Conservation (phyloP, 2,888 invertebrate species). For the Spisula solida region DNA sequence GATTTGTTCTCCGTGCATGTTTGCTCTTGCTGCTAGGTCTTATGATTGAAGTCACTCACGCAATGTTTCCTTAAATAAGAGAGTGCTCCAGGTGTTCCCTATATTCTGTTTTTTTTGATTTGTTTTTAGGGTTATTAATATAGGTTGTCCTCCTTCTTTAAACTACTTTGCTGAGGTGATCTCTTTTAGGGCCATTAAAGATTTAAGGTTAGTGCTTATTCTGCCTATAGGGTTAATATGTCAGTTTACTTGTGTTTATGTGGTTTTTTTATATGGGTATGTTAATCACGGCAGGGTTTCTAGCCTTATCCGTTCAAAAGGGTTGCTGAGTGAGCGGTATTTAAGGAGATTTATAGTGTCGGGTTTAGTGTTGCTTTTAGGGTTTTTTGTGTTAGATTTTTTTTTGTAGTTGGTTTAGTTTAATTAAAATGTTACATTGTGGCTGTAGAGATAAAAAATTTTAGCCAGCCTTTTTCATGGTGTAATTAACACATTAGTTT, state of each 20-base stretch:
- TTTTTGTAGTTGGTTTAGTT: conserved; percentile 27
- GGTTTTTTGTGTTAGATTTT: conserved; percentile 8
- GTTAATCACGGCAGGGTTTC: conserved; percentile 29
- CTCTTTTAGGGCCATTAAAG: background rate
- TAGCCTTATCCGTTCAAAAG: background rate
- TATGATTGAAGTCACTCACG: conserved; percentile 87
- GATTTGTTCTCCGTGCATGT: conserved; percentile 86
- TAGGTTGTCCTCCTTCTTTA: conserved; percentile 91
- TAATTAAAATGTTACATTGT: conserved; percentile 31
- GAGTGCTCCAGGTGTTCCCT: conserved; percentile 86
- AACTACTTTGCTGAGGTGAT: conserved; percentile 91
- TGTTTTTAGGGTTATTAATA: conserved; percentile 90
- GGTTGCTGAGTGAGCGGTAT: conserved; percentile 5
- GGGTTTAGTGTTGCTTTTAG: background rate
- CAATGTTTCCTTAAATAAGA: conserved; percentile 90
- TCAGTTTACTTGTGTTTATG: conserved; percentile 37
- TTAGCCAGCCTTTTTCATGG: background rate
- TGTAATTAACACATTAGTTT: conserved; percentile 25
- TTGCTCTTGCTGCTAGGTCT: conserved; percentile 76
- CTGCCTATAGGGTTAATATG: conserved; percentile 18
- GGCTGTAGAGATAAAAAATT: conserved; percentile 15
- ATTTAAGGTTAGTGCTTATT: background rate
- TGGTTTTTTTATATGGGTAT: conserved; percentile 29
- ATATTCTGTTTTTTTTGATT: conserved; percentile 91
- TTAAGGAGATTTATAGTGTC: background rate